Percentiles rank a stretch among this genome's conserved stretches.
These are phyloP conservation scores for Nixonia krombeini DNA, from an alignment of 1,140 invertebrate genomes.

Conservation along the genomic window DNA sequence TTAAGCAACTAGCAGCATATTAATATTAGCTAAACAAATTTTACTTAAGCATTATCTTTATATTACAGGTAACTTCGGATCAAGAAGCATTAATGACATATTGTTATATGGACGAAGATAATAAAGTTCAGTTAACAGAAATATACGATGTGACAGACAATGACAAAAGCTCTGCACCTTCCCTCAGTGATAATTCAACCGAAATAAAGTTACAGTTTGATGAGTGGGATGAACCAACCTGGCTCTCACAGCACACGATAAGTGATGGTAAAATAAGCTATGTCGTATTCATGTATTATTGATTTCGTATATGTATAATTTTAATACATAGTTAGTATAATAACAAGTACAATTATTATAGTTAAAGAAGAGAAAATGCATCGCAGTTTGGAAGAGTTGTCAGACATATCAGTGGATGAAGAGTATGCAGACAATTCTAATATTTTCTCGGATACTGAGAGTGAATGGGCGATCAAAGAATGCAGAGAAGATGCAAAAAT, in stretches of 20 bases:
- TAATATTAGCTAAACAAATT: too few relatives aligned
- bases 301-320: too few relatives aligned
- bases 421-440: conserved; percentile 64
- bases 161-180: conserved; percentile 70
- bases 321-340: too few relatives aligned
- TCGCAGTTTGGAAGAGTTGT: conserved; percentile 58
- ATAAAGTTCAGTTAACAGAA: conserved; percentile 88
- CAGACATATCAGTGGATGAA: conserved; percentile 70
- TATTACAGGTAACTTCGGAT: conserved; percentile 78
- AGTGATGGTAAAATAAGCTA: conserved; percentile 53
- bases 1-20: too few relatives aligned
- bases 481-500: conserved; percentile 19
- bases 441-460: conserved; percentile 75
- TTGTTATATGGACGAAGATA: conserved; percentile 90
- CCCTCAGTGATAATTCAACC: conserved; percentile 64
- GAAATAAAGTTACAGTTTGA: conserved; percentile 72
- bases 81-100: conserved; percentile 91
- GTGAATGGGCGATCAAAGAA: conserved; percentile 73
- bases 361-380: conserved; percentile 10
- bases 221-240: conserved; percentile 70
- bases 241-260: conserved; percentile 60
- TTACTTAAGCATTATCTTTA: conserved; percentile 6
- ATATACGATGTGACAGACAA: conserved; percentile 87
- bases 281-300: not conserved
- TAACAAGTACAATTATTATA: too few relatives aligned